phyloP scores from a whole-genome alignment of 2,888 invertebrate genomes.

The Neria commutata region DNA sequence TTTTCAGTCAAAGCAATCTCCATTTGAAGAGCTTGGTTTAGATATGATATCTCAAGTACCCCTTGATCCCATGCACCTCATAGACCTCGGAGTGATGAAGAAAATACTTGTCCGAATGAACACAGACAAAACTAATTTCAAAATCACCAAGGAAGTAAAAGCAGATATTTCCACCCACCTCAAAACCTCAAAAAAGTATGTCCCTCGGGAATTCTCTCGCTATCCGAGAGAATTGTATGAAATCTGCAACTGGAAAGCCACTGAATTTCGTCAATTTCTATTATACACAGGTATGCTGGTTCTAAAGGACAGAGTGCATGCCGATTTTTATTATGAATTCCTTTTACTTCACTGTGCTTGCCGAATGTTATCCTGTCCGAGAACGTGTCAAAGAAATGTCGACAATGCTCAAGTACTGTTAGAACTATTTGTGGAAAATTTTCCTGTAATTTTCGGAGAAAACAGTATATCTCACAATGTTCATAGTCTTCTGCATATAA shows the following conservation, averaged over 20 bases:
- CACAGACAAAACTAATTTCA: background rate
- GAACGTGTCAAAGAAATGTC: constrained; percentile 2
- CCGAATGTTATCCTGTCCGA: constrained; percentile 14
- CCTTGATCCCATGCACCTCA: constrained; percentile 18
- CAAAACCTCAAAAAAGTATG: background rate
- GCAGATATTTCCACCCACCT: background rate
- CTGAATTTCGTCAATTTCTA: background rate
- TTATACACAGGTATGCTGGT: background rate
- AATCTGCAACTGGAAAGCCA: constrained; percentile 4
- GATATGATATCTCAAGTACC: background rate
- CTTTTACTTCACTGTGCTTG: constrained; percentile 10
- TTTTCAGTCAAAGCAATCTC: background rate
- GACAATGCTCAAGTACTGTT: constrained; percentile 14
- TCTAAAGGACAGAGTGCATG: background rate
- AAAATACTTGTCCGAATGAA: background rate
- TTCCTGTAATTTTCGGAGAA: constrained; percentile 18
- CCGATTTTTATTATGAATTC: constrained; percentile 5
- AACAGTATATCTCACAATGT: constrained; percentile 18
- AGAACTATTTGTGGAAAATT: constrained; percentile 16
- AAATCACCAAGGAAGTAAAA: background rate
- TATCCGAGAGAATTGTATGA: background rate
- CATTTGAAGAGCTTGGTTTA: background rate
- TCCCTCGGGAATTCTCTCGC: background rate
- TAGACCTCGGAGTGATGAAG: constrained; percentile 9
- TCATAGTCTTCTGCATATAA: constrained; percentile 9